These are phyloP conservation scores for Dinomys branickii DNA, from an alignment of 2,113 vertebrate species.

Conservation along the genomic window DNA sequence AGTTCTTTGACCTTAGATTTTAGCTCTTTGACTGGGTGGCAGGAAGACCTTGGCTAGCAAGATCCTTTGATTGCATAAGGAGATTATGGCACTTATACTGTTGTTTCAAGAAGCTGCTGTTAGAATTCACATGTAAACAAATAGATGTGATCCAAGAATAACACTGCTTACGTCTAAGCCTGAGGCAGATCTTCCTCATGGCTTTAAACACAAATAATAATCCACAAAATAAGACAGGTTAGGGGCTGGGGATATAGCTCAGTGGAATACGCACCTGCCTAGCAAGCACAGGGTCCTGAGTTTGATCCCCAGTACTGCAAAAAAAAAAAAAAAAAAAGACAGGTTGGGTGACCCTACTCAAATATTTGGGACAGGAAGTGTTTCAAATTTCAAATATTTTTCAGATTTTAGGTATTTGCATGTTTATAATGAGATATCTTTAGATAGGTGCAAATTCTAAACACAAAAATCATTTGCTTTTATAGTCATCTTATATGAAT, in stretches of 20 bases:
- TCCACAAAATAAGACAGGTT: constrained; percentile 7
- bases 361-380: neutral
- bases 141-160: neutral
- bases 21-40: neutral
- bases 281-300: too few relatives aligned
- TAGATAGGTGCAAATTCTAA: neutral
- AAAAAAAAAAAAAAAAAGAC: too few relatives aligned
- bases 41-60: neutral
- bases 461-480: neutral
- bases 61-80: neutral
- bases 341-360: neutral
- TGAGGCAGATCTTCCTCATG: neutral
- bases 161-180: neutral
- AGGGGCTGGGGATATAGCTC: too few relatives aligned
- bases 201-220: neutral
- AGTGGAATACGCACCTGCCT: too few relatives aligned
- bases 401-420: neutral
- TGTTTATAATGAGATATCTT: neutral
- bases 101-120: neutral
- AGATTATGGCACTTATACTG: neutral
- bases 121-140: neutral
- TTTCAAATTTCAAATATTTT: neutral
- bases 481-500: neutral
- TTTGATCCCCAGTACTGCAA: too few relatives aligned
- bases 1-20: neutral